Evolutionary conservation across 2,113 vertebrate genomes (phyloP).

Genomic region (Fregetta grallaria): DNA sequence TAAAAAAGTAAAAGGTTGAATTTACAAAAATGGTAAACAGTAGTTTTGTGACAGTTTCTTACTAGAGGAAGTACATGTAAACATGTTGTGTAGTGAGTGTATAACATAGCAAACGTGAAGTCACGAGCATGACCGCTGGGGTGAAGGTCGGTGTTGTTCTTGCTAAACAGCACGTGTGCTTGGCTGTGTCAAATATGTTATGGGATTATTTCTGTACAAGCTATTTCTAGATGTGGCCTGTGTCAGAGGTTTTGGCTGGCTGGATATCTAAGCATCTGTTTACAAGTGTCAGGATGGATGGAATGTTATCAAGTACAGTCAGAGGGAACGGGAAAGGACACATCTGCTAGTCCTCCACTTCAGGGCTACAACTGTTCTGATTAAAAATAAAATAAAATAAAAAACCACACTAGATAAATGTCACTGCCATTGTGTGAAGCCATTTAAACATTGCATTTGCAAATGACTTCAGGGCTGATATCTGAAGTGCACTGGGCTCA

Average conservation of each 20-base stretch:
- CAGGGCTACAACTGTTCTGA: background rate
- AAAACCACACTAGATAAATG: background rate
- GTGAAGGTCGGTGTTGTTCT: background rate
- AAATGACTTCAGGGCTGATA: background rate
- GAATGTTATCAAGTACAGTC: conserved; percentile 7
- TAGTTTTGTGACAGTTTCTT: background rate
- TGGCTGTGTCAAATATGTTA: background rate
- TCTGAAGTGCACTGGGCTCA: background rate
- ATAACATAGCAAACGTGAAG: background rate
- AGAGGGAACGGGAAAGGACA: background rate
- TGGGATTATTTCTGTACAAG: background rate
- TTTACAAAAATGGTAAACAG: background rate
- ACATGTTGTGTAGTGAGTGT: background rate
- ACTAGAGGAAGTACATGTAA: background rate
- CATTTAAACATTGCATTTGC: background rate
- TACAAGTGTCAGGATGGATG: background rate
- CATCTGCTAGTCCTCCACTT: background rate
- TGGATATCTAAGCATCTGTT: conserved; percentile 19
- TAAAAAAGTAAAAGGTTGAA: background rate
- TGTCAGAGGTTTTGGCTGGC: background rate
- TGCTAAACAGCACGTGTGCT: background rate
- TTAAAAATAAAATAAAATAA: background rate
- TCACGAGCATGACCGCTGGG: background rate
- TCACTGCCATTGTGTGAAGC: background rate
- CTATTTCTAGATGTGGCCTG: conserved; percentile 1